phyloP scores from a whole-genome alignment of 2,888 invertebrate genomes.

The Tenthredo mesomela region DNA sequence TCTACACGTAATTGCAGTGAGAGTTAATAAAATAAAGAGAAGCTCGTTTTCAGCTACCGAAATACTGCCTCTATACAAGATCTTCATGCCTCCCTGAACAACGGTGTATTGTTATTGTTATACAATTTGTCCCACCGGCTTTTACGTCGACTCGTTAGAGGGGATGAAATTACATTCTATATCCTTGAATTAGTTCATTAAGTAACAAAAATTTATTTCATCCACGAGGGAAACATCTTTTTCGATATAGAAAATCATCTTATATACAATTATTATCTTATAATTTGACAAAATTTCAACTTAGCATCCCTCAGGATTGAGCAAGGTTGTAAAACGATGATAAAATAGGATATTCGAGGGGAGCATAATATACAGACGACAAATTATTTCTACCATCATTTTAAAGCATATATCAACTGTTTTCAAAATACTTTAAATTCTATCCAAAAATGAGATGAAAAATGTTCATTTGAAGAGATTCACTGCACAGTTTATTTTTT shows the following conservation, averaged over 20 bases:
- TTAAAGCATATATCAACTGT: no score
- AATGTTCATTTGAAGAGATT: no score
- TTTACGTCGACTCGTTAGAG: not conserved
- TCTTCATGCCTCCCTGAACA: no score
- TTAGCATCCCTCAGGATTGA: not conserved
- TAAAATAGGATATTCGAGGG: not conserved
- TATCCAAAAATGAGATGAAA: no score
- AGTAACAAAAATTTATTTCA: not conserved
- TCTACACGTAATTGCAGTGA: conserved; percentile 7
- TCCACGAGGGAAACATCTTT: not conserved
- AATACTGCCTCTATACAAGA: not conserved
- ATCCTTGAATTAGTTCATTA: not conserved
- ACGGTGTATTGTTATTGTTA: not conserved
- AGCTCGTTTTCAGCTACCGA: not conserved
- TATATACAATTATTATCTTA: not conserved
- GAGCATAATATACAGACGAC: no score
- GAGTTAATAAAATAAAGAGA: conserved; percentile 36
- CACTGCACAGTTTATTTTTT: no score
- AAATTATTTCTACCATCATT: no score
- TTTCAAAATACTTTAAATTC: no score
- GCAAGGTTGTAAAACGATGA: not conserved
- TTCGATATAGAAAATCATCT: not conserved
- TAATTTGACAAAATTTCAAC: not conserved
- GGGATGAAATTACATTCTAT: not conserved
- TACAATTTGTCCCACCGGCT: not conserved